Evolutionary conservation across 2,113 vertebrate genomes (phyloP).

Genomic region (Psittacus erithacus): DNA sequence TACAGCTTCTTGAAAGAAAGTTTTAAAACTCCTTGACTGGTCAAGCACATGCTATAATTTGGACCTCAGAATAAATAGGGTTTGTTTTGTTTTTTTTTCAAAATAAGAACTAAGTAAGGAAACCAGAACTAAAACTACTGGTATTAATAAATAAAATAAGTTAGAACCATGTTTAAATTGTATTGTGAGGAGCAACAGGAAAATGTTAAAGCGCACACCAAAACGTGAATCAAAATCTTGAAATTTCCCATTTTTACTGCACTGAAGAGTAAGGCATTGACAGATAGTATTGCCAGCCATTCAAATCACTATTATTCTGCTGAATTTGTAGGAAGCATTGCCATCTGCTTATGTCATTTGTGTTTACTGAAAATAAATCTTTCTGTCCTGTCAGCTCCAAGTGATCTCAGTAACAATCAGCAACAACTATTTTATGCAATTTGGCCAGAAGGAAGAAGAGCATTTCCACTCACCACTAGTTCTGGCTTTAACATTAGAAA

Average conservation of each 20-base stretch:
- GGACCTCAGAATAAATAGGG: background rate
- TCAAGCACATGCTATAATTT: background rate
- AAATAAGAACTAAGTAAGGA: background rate
- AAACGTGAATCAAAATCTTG: background rate
- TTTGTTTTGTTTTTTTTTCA: background rate
- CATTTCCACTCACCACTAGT: background rate
- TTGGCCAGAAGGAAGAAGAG: background rate
- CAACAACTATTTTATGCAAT: background rate
- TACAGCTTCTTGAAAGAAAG: background rate
- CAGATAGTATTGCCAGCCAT: background rate
- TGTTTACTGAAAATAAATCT: background rate
- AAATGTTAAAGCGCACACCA: background rate
- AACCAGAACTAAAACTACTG: background rate
- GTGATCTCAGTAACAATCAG: background rate
- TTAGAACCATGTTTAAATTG: background rate
- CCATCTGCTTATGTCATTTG: background rate
- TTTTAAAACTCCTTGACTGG: background rate
- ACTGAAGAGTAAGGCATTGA: background rate
- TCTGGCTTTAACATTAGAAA: background rate
- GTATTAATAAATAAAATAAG: background rate
- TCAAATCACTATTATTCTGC: background rate
- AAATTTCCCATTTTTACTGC: background rate
- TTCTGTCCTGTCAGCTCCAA: background rate
- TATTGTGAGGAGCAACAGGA: background rate
- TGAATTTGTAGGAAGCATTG: background rate